These are phyloP conservation scores for Lampropteryx suffumata DNA, from an alignment of 2,888 invertebrate genomes.

Conservation along the genomic window DNA sequence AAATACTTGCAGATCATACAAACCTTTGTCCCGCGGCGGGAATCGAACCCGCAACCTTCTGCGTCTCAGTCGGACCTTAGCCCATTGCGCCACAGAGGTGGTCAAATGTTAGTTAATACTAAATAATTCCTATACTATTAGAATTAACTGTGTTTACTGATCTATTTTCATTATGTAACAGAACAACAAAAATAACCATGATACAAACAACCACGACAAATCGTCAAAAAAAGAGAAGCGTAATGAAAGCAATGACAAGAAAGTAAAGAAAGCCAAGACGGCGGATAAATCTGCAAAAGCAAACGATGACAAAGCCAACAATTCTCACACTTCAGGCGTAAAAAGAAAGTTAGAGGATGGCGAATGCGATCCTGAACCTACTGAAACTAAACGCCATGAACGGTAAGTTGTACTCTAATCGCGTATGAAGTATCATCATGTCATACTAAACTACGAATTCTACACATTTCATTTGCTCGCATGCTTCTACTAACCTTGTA, in stretches of 20 bases:
- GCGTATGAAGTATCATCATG: constrained; percentile 12
- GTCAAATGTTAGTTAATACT: no score
- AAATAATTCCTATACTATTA: no score
- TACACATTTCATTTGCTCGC: constrained; percentile 28
- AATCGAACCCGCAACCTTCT: no score
- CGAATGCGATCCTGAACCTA: constrained; percentile 73
- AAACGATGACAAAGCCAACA: constrained; percentile 66
- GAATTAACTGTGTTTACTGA: no score
- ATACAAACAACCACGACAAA: constrained; percentile 69
- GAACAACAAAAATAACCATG: constrained; percentile 74
- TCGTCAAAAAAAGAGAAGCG: constrained; percentile 62
- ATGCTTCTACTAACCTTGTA: constrained; percentile 43
- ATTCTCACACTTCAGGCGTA: constrained; percentile 64
- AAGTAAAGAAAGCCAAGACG: constrained; percentile 62
- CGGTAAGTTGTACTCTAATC: constrained; percentile 57
- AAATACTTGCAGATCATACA: no score
- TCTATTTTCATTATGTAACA: constrained; percentile 38
- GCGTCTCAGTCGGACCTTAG: no score
- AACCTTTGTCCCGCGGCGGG: no score
- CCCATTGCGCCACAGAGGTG: no score
- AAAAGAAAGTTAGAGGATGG: constrained; percentile 84
- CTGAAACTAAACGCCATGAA: constrained; percentile 77
- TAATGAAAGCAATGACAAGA: constrained; percentile 58
- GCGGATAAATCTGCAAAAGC: constrained; percentile 58
- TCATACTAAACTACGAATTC: constrained; percentile 14